Base-by-base conservation (phyloP, 2,113 vertebrate species). In the Boulengeromyrus knoepffleri region DNA sequence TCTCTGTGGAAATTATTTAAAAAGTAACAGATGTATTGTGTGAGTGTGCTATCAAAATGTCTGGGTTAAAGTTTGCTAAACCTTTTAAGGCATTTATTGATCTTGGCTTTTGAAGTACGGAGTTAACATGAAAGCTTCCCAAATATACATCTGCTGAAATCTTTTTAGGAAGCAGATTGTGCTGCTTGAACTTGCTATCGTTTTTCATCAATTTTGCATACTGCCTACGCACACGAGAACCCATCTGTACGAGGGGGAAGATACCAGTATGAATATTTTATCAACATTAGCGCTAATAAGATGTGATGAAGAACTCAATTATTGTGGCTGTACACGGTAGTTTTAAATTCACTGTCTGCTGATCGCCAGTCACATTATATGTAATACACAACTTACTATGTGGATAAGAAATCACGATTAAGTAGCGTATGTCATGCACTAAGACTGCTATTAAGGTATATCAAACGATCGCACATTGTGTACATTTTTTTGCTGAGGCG, bases 201-300 rank as follows among this genome's bases (percentile, higher is more conserved):
- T 52, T 50, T 52, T 50, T 87, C 85, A 85, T 85, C 45, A 85
- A 53, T 87, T 53, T 87, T 87, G 85, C 85, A 50, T 31, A 52
- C 85, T 53, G 47, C 49, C 85, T 31, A 36, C 13, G 49, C 85
- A 87, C 47, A 87, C 0, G 17, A 80, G 15, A 19, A 70, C n/a
- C 62, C 62, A 70, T 70, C 31, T 31, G 62, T 13, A 86, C 21
- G 46, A 86, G 42, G 46, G 42, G 84, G 46, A 86, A 50, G 84
- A 86, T 46, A 50, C 84, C 84, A 47, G 47, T n/a, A 87, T 87
- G 85, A 87, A 87, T 87, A 87, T 87, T 87, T 87, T 53, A 87
- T 52, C 27, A 52, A 53, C 85, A 87, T 87, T 87, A 87, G 85
- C 85, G 15, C 8, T 53, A 52, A 53, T 87, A 87, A 87, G 49